Evolutionary conservation across 2,888 invertebrate species (phyloP), one percentile per base, ranked within the genome.

Genomic region (Coenonympha arcania): DNA sequence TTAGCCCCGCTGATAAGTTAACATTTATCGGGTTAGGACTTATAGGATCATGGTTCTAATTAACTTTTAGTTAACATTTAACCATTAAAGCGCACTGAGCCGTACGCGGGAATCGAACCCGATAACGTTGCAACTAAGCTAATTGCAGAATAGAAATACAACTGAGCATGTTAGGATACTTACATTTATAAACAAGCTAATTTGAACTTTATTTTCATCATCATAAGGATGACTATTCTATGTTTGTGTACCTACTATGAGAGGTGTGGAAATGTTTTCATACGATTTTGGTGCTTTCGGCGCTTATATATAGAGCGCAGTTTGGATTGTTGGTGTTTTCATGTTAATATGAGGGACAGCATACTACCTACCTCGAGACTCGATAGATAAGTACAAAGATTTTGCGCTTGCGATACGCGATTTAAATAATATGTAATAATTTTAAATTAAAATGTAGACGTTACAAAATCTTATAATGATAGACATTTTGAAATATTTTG

Each of bases 61-160:
- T 37, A 37, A 37, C 37, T 11, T 11, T 6, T 20, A 11, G 6
- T 6, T 6, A 11, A n/a, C 34, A 5, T 34, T 34, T 34, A 19
- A 34, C n/a, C 37, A 20, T 22, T 37, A 37, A n/a, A 36, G 19
- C 8, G 9, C 34, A 36, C 4, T 37, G 37, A 20, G 8, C 11
- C 22, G 37, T 37, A 22, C 11, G 11, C 22, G 20, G 19, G 37
- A 37, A 37, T 37, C 37, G 22, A 37, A 37, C 37, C 37, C 8
- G 37, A 37, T 37, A 37, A 37, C 20, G 13, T 5, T 11, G 3
- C 6, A 13, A 37, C 13, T 37, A 37, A 37, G n/a, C n/a, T 36
- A n/a, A n/a, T n/a, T n/a, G n/a, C n/a, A n/a, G n/a, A n/a, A n/a
- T 20, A 37, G 20, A 22, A 22, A 11, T 11, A 22, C 20, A 22